Evolutionary conservation across 2,113 vertebrate species (phyloP).

Genomic region (Takifugu flavidus): DNA sequence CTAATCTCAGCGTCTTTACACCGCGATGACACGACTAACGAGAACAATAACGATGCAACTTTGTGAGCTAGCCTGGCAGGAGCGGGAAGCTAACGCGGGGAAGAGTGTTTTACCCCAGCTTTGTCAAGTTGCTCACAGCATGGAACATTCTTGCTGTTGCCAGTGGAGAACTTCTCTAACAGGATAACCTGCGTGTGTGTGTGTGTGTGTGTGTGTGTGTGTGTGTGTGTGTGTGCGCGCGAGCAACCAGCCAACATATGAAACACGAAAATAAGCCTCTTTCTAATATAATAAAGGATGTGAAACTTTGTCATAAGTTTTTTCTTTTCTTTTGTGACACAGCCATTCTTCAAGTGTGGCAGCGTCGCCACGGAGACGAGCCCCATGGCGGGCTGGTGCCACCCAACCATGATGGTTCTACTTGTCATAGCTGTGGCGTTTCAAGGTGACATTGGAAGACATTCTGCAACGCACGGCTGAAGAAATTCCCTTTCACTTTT

Average conservation of each 20-base stretch:
- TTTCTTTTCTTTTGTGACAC: conserved; percentile 52
- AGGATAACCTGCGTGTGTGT: conserved; percentile 64
- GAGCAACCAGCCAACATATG: background rate
- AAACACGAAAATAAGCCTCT: conserved; percentile 47
- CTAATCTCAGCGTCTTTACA: conserved; percentile 44
- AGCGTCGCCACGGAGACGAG: conserved; percentile 69
- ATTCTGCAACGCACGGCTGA: conserved; percentile 46
- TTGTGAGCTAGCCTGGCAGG: conserved; percentile 1
- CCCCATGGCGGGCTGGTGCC: conserved; percentile 63
- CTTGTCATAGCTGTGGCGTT: conserved; percentile 62
- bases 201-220: conserved; percentile 34
- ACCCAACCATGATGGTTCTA: conserved; percentile 67
- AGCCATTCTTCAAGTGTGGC: conserved; percentile 55
- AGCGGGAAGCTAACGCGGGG: background rate
- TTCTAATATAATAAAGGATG: conserved; percentile 14
- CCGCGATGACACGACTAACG: too few species aligned
- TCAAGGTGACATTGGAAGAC: conserved; percentile 55
- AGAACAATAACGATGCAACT: conserved; percentile 22
- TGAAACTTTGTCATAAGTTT: conserved; percentile 21
- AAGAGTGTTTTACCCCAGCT: background rate
- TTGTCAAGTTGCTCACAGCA: conserved; percentile 49
- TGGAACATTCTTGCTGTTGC: conserved; percentile 78
- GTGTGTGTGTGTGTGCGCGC: conserved; percentile 1
- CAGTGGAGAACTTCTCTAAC: conserved; percentile 73
- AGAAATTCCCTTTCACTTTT: conserved; percentile 25